phyloP scores from a whole-genome alignment of 1,140 invertebrate species.

The Apocrypta bakeri region DNA sequence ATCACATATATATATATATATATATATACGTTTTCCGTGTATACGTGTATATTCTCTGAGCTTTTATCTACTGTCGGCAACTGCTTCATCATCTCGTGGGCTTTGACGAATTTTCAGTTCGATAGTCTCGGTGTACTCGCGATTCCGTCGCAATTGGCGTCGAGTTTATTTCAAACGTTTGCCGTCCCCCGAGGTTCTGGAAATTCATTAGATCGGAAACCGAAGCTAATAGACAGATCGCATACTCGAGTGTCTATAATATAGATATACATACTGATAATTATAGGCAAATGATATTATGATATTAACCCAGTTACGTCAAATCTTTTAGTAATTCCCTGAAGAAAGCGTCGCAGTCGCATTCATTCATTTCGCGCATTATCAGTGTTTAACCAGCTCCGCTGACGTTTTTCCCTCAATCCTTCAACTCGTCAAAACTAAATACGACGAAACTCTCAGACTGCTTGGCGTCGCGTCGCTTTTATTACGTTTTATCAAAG shows the following conservation, averaged over 20 bases:
- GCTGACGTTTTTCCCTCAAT: neutral
- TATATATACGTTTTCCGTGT: neutral
- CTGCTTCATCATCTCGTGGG: too few species aligned
- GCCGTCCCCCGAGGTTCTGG: too few species aligned
- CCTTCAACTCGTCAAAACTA: neutral
- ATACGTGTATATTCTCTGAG: neutral
- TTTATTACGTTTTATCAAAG: conserved; percentile 26
- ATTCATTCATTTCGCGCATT: neutral
- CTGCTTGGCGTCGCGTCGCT: conserved; percentile 13
- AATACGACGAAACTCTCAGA: neutral
- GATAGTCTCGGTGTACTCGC: too few species aligned
- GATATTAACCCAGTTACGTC: neutral
- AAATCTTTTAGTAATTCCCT: neutral
- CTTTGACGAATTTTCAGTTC: too few species aligned
- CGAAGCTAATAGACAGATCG: too few species aligned
- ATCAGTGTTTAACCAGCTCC: neutral
- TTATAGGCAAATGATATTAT: too few species aligned
- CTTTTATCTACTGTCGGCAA: neutral
- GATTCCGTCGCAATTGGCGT: too few species aligned
- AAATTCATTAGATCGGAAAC: too few species aligned
- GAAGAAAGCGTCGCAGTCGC: neutral
- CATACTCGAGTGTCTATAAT: too few species aligned
- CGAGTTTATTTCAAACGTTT: too few species aligned
- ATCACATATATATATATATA: too few species aligned
- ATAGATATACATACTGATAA: too few species aligned